phyloP scores from a whole-genome alignment of 2,797 vertebrate species.

The Chaunax sp. region DNA sequence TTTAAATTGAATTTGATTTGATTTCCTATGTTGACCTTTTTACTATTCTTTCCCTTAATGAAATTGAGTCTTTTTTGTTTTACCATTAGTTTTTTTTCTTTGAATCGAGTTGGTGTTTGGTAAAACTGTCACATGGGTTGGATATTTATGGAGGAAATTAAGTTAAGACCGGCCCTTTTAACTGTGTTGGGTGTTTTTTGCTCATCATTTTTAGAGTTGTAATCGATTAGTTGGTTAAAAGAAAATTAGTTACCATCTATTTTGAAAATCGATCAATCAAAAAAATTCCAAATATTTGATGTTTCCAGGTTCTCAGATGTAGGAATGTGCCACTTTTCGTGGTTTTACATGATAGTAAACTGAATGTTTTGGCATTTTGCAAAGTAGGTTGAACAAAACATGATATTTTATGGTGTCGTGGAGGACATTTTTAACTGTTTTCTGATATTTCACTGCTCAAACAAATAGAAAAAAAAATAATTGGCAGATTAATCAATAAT shows the following conservation, averaged over 20 bases:
- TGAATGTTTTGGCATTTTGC: neutral
- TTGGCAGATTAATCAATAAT: neutral
- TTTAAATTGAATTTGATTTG: slow-evolving; percentile 26
- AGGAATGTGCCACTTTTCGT: neutral
- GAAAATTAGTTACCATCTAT: neutral
- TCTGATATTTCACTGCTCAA: neutral
- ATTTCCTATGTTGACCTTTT: slow-evolving; percentile 27
- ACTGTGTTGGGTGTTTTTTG: neutral
- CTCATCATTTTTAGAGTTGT: neutral
- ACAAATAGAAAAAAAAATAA: neutral
- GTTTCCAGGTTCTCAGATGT: neutral
- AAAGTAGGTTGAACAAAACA: neutral
- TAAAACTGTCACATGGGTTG: neutral
- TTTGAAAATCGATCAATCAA: neutral
- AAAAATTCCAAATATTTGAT: neutral
- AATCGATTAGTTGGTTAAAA: neutral
- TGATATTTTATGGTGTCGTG: neutral
- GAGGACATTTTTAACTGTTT: neutral
- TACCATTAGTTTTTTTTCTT: neutral
- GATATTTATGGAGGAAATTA: neutral
- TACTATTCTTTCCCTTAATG: neutral
- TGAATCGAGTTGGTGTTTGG: neutral
- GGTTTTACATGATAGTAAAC: neutral
- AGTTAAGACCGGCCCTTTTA: too few relatives aligned
- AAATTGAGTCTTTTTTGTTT: slow-evolving; percentile 4